Base-by-base conservation (phyloP, 2,888 invertebrate species). In the Catocala fraxini region DNA sequence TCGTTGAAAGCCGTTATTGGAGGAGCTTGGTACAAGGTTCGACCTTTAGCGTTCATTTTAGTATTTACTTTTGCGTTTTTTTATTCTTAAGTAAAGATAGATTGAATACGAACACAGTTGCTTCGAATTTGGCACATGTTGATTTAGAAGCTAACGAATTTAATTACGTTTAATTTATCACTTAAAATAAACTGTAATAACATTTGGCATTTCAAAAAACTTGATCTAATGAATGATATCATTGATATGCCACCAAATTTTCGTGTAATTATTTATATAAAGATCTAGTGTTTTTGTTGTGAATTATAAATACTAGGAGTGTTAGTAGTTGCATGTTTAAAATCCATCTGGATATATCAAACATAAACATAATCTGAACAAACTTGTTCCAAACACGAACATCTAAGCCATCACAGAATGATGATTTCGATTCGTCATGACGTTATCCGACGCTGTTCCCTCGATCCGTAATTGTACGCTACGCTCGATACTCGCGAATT, bases 391-490 rank as follows among this genome's bases (percentile, higher is more conserved):
- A 77, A 75, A 75, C 79, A 65, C 75, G 73, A 73, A 76, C 66
- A 74, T 71, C 71, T 73, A 75, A 79, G 65, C 80, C 80, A 76
- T 78, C 77, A 73, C 75, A 79, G 80, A 83, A 83, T 80, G 78
- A 81, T 79, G 73, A 84, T 89, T 89, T 68, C 71, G 73, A 89
- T 89, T 89, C 86, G 89, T 88, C 88, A 89, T 87, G 85, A 86
- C 75, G 77, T 76, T 85, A 81, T 85, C 85, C 77, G 80, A 82
- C 74, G 79, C 68, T 80, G 75, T 79, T 75, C 76, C 82, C 82
- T 82, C 79, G 77, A 77, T 73, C 75, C 67, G 79, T 84, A 82
- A 85, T 82, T 79, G 81, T 80, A 73, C 71, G 77, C 72, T 59
- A 79, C 77, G 74, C 70, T 75, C 77, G 68, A 79, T 79, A 83